Base-by-base conservation (phyloP, 2,797 vertebrate genomes). In the Craterocephalus amniculus region DNA sequence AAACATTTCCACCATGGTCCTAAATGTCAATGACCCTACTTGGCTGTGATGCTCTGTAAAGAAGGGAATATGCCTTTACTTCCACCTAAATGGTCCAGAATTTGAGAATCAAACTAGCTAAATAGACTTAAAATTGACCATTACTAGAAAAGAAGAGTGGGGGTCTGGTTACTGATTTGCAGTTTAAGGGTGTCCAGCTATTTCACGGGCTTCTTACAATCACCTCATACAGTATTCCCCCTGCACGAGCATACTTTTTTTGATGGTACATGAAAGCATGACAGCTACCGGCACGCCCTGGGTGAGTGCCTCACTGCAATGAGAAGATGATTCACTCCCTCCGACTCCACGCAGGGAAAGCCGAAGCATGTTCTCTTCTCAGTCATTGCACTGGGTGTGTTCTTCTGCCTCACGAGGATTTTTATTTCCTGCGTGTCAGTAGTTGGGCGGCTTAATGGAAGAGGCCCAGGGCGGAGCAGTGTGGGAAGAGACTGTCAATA, bases 371-470 rank as follows among this genome's bases (percentile, higher is more conserved):
- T 27, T 29, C 31, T 58, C 54, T 38, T 6, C 24, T 32, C 49
- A 24, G 14, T 31, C 51, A 18, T 12, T 0, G 2, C 10, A 56
- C 34, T 10, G 22, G 34, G 43, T 32, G 0, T 55, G 70, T 14
- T 58, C 13, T 32, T 76, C 29, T 83, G 80, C 77, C 26, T 88
- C 84, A 87, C 52, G 40, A 12, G 16, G 32, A 20, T 43, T 64
- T 2, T 8, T 34, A 67, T 24, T 27, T 2, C 52, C 10, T 29
- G 1, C 48, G 36, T 32, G 29, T 27, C 34, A 38, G 55, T 3
- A 38, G 4, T 20, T 9, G 56, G 20, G 38, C 34, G 52, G 58
- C 67, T 52, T 68, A 55, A 26, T 27, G 67, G 22, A 8, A 1
- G 20, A 18, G 4, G 52, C 67, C 43, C 61, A 7, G 31, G 2